Evolutionary conservation across 2,113 vertebrate species (phyloP), one percentile per base, ranked within the genome.

Genomic region (Trogon surrucura): DNA sequence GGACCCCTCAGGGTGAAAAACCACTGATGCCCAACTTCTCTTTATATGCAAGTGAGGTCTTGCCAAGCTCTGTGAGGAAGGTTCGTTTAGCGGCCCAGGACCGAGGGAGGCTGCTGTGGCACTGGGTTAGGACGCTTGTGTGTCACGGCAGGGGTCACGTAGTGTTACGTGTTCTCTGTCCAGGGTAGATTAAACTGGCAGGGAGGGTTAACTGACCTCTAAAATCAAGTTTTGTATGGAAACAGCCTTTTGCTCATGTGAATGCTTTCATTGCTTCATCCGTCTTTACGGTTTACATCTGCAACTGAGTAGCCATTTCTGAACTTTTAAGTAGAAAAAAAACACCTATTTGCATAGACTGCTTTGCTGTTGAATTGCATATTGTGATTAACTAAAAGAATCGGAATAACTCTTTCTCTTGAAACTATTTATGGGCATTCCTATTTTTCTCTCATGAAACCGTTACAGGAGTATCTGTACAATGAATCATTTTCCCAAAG

Each of bases 401-500:
- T 38, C 62, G n/a, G 72, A 65, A 41, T 67, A 84, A 44, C 23
- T 66, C 23, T 51, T 20, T 67, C 36, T 80, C 54, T 79, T 72
- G 61, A 84, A 45, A 48, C 74, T 93, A 72, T 95, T 89, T 91
- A 79, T 79, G 64, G 58, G 5, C 79, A 75, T 87, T 81, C 41
- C 50, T 75, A 8, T 45, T 89, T 85, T 72, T 50, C 9, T 92
- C 6, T 92, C 50, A 61, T 14, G 8, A 91, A 89, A 50, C 30
- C 47, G 23, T 91, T 72, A 61, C 36, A 81, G 61, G 69, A 89
- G 91, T 75, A 77, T 58, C 84, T 73, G 14, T 65, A 54, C 25
- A 62, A 25, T 97, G 94, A 96, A 73, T 95, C 82, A 93, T 82
- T 83, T 82, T 29, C 44, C 61, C 67, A 81, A 41, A 5, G 5